Evolutionary conservation across 2,888 invertebrate genomes (phyloP).

Genomic region (Lordiphosa fenestrarum): DNA sequence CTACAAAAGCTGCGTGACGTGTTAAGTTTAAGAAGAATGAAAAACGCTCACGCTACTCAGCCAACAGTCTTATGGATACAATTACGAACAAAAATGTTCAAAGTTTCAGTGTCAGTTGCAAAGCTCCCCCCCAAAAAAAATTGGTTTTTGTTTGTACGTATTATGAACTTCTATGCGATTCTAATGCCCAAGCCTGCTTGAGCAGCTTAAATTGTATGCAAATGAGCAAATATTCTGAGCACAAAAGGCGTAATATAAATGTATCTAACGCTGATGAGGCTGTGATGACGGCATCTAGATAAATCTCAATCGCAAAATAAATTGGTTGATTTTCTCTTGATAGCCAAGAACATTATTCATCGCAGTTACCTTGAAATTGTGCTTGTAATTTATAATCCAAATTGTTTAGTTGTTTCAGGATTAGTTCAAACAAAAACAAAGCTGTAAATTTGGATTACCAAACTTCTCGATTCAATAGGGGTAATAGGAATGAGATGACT

Average conservation of each 20-base stretch:
- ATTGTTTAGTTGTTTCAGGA: neutral
- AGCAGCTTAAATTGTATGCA: slow-evolving; percentile 14
- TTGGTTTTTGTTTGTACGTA: slow-evolving; percentile 4
- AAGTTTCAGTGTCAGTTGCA: slow-evolving; percentile 16
- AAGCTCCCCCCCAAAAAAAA: slow-evolving; percentile 22
- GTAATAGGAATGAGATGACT: no score
- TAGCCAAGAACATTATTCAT: slow-evolving; percentile 4
- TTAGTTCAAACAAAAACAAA: no score
- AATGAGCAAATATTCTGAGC: slow-evolving; percentile 15
- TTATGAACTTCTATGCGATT: slow-evolving; percentile 40
- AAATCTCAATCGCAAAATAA: slow-evolving; percentile 28
- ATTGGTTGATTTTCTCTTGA: slow-evolving; percentile 39
- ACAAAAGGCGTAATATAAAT: slow-evolving; percentile 18
- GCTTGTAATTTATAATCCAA: slow-evolving; percentile 33
- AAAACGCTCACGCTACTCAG: slow-evolving; percentile 39
- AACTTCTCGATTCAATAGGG: no score
- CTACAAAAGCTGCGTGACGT: slow-evolving; percentile 24
- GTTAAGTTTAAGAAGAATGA: slow-evolving; percentile 20
- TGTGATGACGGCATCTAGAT: slow-evolving; percentile 38
- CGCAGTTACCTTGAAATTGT: slow-evolving; percentile 52
- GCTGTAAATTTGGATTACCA: no score
- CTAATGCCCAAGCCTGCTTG: slow-evolving; percentile 27
- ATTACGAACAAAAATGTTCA: slow-evolving; percentile 22
- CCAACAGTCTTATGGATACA: slow-evolving; percentile 16
- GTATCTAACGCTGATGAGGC: slow-evolving; percentile 14